A percentile compares a stretch with the other conserved stretches of the same genome.
Conservation (phyloP, 2,113 vertebrate species). For the Capreolus pygargus region DNA sequence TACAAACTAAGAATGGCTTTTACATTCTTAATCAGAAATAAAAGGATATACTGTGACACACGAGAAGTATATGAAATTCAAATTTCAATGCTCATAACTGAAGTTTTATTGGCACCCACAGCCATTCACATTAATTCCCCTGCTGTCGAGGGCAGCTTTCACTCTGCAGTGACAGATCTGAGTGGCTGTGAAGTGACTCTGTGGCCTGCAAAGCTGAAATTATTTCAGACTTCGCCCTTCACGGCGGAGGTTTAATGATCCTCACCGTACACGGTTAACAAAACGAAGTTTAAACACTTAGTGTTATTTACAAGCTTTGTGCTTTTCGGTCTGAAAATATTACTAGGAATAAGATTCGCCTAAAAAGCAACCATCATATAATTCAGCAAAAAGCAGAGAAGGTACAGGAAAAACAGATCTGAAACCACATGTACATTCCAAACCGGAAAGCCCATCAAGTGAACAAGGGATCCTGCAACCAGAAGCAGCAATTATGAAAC, state of each 20-base stretch:
- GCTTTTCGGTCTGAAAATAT: not conserved
- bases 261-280: not conserved
- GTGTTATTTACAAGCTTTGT: not conserved
- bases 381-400: not conserved
- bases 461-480: not conserved
- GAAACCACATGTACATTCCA: not conserved
- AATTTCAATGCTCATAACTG: not conserved
- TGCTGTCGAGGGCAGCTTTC: not conserved
- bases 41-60: not conserved
- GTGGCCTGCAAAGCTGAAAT: not conserved
- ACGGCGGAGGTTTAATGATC: not conserved
- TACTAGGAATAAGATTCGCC: not conserved
- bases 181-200: not conserved
- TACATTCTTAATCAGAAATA: not conserved
- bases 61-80: not conserved
- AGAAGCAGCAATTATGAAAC: not conserved
- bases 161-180: not conserved
- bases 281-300: not conserved
- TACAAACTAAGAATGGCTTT: not conserved
- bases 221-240: not conserved
- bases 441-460: not conserved
- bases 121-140: not conserved
- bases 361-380: not conserved
- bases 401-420: not conserved
- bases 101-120: not conserved